phyloP scores from a whole-genome alignment of 2,888 invertebrate genomes.

The Chesias legatella region DNA sequence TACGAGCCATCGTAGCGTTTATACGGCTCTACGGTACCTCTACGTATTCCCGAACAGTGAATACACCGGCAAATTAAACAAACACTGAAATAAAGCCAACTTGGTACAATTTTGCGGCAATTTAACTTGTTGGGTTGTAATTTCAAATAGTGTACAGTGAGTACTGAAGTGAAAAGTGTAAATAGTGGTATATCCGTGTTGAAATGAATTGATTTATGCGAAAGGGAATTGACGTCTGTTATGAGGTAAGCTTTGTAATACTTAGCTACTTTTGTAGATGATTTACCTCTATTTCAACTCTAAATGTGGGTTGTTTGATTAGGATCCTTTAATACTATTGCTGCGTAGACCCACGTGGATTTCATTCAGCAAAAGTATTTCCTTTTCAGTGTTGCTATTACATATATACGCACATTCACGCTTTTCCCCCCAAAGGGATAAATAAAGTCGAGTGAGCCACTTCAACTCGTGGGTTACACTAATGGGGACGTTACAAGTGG shows the following conservation, averaged over 20 bases:
- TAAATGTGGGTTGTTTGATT: too few species aligned
- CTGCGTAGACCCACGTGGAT: not conserved
- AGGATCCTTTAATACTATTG: too few species aligned
- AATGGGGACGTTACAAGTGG: too few species aligned
- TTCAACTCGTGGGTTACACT: too few species aligned
- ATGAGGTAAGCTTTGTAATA: constrained; percentile 11
- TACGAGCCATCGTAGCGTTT: constrained; percentile 52
- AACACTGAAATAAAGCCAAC: constrained; percentile 24
- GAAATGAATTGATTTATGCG: constrained; percentile 15
- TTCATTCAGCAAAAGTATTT: too few species aligned
- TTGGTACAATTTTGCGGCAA: constrained; percentile 7
- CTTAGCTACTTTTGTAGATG: not conserved
- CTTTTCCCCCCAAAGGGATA: too few species aligned
- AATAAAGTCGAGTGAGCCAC: too few species aligned
- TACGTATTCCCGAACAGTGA: constrained; percentile 33
- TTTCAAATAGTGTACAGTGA: constrained; percentile 7
- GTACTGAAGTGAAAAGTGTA: not conserved
- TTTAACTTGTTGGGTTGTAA: constrained; percentile 12
- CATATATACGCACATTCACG: too few species aligned
- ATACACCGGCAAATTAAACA: constrained; percentile 33
- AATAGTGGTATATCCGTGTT: constrained; percentile 11
- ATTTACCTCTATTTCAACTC: not conserved
- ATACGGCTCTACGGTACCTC: constrained; percentile 36
- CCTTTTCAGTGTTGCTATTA: too few species aligned
- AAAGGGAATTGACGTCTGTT: constrained; percentile 9